These are phyloP conservation scores for Listronotus bonariensis DNA, from an alignment of 1,140 invertebrate genomes.

Conservation along the genomic window DNA sequence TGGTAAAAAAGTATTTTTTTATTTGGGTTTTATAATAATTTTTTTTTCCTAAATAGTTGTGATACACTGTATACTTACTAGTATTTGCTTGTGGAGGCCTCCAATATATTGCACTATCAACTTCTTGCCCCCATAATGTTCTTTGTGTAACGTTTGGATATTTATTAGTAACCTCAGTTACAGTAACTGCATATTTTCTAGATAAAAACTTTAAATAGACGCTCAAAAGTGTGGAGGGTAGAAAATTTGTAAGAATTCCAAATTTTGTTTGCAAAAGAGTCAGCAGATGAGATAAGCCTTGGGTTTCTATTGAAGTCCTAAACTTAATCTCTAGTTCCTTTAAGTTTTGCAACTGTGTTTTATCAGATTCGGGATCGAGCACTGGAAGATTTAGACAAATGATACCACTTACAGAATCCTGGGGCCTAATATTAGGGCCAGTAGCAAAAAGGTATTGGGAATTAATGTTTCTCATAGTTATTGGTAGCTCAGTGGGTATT, in stretches of 20 bases:
- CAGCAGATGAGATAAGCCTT: constrained; percentile 70
- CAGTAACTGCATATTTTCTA: constrained; percentile 70
- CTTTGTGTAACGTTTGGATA: constrained; percentile 53
- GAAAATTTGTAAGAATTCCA: constrained; percentile 67
- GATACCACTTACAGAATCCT: constrained; percentile 53
- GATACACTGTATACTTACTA: constrained; percentile 67
- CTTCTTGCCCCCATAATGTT: constrained; percentile 68
- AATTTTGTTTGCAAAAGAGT: constrained; percentile 70
- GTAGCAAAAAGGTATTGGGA: constrained; percentile 51
- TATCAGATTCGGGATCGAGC: constrained; percentile 53
- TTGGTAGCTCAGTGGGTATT: constrained; percentile 54
- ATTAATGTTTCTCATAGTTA: constrained; percentile 57
- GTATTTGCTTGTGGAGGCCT: constrained; percentile 80
- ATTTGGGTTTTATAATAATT: too few relatives aligned
- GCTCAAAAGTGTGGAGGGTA: constrained; percentile 70
- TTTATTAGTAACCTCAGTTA: constrained; percentile 70
- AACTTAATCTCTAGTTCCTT: constrained; percentile 63
- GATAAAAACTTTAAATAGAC: constrained; percentile 73
- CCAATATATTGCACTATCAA: constrained; percentile 74
- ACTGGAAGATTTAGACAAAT: constrained; percentile 58
- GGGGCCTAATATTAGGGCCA: constrained; percentile 44
- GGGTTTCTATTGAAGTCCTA: constrained; percentile 63
- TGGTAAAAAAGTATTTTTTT: too few relatives aligned
- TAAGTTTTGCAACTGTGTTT: constrained; percentile 51
- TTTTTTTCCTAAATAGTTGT: too few relatives aligned